Conservation (phyloP, 2,888 invertebrate species). For the Brachyptera putata region DNA sequence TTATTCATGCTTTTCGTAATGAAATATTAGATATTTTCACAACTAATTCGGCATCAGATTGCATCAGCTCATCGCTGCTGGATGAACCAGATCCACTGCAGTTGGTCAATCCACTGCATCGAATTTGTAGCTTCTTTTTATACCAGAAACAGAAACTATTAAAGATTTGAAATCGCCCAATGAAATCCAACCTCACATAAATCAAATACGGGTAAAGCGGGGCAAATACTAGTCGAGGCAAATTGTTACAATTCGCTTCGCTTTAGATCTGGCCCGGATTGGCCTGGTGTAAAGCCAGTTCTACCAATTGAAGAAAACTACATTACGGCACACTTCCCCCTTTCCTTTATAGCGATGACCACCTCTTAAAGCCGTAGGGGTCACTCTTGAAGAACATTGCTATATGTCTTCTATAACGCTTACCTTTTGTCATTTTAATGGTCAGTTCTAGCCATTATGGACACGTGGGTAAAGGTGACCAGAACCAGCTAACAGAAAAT, state of each 20-base stretch:
- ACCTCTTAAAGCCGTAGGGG: not conserved
- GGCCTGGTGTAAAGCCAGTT: too few relatives aligned
- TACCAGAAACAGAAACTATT: too few relatives aligned
- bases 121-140: too few relatives aligned
- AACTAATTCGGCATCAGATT: too few relatives aligned
- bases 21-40: too few relatives aligned
- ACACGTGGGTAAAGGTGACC: constrained; percentile 8
- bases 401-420: not conserved
- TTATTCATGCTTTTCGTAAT: too few relatives aligned
- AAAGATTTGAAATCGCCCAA: too few relatives aligned
- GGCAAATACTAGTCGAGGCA: not conserved
- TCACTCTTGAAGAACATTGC: not conserved
- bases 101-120: too few relatives aligned
- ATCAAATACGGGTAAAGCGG: not conserved
- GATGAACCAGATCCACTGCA: too few relatives aligned
- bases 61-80: too few relatives aligned
- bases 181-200: constrained; percentile 5
- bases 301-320: not conserved
- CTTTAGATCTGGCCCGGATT: not conserved
- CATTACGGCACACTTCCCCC: constrained; percentile 9
- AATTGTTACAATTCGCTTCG: constrained; percentile 13
- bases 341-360: too few relatives aligned
- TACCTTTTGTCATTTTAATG: not conserved
- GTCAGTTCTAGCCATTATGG: constrained; percentile 10
- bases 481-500: not conserved